Evolutionary conservation across 2,797 vertebrate genomes (phyloP), one percentile per base, ranked within the genome.

Genomic region (Podargus strigoides): DNA sequence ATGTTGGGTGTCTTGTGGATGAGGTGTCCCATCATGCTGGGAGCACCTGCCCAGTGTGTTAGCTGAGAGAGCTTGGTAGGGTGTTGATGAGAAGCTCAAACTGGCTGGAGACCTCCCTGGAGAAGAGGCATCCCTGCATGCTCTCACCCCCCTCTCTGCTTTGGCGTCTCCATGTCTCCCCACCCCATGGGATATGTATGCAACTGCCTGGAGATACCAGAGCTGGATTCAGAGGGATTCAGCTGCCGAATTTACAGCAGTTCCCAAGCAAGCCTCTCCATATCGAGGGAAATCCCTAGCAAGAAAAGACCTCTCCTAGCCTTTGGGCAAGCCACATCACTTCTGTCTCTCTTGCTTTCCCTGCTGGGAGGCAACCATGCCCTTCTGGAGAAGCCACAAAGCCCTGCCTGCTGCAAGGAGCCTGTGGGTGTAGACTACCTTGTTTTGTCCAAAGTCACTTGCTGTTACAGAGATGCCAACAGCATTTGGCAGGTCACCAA

Each of bases 181-280:
- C 55, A 50, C 22, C 36, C 69, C 23, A 7, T 1, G 3, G 32
- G 32, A 26, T 32, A 39, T 0, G 0, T 41, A 14, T 0, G 0
- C 47, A 63, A 32, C 44, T 1, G 1, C n/a, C 59, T n/a, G 46
- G 41, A 76, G 42, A 19, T 6, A 23, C 15, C n/a, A 34, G 73
- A 91, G 50, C 39, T 53, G 72, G 41, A 3, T 3, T 3, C 60
- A 58, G 42, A 20, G 42, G 37, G 53, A n/a, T 58, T 73, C 28
- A 4, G 52, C 34, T 87, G 36, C 9, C 2, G 1, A 59, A 69
- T 53, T 89, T 69, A 50, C n/a, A 17, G 13, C 28, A 11, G 46
- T 24, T 89, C 37, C 55, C 4, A 6, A 89, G 69, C 24, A 50
- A 59, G 41, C 5, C 8, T 80, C 14, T 56, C 42, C 2, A 0